Base-by-base conservation (phyloP, 2,888 invertebrate genomes). In the Salticus scenicus region DNA sequence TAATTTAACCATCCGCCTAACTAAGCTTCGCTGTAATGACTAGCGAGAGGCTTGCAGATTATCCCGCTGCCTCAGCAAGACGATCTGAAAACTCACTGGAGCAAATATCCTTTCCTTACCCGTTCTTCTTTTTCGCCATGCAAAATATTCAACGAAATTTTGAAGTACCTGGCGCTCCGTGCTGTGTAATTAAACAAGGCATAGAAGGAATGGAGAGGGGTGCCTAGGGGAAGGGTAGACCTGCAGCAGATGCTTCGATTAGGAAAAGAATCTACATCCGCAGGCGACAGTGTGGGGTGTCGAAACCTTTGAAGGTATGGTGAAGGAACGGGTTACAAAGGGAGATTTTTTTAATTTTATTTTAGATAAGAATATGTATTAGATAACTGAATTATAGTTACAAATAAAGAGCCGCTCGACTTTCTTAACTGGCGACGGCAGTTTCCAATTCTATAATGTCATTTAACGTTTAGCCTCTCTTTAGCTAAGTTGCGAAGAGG, bases 1-100 rank as follows among this genome's bases (percentile, higher is more conserved):
- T 83, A 83, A 83, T 83, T 83, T 76, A 76, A 83, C 76, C 82
- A 51, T 76, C 72, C 82, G 64, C 76, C 76, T 76, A 76, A 83
- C 82, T 83, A 83, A 83, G 82, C 72, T 71, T 70, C 47, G 27
- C n/a, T 30, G 70, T 75, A 83, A 83, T 83, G 82, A 83, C 76
- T 71, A 64, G 64, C 42, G 47, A 20, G 70, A 67, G 64, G 72
- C 51, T 28, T 27, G 47, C 57, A 81, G 81, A 81, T 81, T 81
- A 81, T 81, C 74, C 70, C 17, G 57, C 73, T 57, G 33, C 70
- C 70, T 70, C 70, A 70, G 70, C 70, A 70, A 74, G 80, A 80
- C 73, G 67, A 80, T 80, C 80, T 41, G 47, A 47, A 64, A 83
- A 71, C 71, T 33, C 76, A 70, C 66, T 81, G 64, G 77, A 77